Conservation (phyloP, 2,113 vertebrate species). For the Ondatra zibethicus region DNA sequence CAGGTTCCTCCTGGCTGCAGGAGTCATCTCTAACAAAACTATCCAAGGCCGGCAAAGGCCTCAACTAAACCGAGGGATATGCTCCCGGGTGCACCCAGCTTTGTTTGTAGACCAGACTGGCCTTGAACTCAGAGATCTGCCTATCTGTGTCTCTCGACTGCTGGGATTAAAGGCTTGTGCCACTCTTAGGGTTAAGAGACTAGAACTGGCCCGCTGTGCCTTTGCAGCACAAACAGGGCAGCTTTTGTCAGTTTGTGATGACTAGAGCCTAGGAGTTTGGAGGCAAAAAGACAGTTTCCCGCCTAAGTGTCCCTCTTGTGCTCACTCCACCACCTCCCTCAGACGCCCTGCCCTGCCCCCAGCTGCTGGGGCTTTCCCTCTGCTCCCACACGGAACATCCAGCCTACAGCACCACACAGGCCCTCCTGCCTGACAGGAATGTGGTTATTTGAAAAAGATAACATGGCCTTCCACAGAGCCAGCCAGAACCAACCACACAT, state of each 20-base stretch:
- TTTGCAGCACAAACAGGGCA: fast-evolving
- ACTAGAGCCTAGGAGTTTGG: background rate
- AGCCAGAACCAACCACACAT: background rate
- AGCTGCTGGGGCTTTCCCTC: background rate
- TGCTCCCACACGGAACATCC: background rate
- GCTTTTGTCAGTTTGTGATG: background rate
- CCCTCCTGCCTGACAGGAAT: background rate
- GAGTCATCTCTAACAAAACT: background rate
- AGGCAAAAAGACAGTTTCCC: background rate
- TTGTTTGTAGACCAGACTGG: background rate
- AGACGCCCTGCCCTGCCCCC: background rate
- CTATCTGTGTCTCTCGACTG: background rate
- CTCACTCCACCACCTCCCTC: no score
- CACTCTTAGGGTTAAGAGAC: background rate
- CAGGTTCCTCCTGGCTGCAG: background rate
- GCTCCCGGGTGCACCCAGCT: background rate
- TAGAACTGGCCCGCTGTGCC: background rate
- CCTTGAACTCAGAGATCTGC: background rate
- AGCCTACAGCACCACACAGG: background rate
- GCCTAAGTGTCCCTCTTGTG: background rate
- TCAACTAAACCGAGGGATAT: background rate
- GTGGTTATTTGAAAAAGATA: background rate
- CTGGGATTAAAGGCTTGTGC: background rate
- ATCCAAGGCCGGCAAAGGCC: background rate
- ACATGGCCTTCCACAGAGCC: background rate